These are phyloP conservation scores for Ophthalmolycus amberensis DNA, from an alignment of 2,113 vertebrate species.

Conservation along the genomic window DNA sequence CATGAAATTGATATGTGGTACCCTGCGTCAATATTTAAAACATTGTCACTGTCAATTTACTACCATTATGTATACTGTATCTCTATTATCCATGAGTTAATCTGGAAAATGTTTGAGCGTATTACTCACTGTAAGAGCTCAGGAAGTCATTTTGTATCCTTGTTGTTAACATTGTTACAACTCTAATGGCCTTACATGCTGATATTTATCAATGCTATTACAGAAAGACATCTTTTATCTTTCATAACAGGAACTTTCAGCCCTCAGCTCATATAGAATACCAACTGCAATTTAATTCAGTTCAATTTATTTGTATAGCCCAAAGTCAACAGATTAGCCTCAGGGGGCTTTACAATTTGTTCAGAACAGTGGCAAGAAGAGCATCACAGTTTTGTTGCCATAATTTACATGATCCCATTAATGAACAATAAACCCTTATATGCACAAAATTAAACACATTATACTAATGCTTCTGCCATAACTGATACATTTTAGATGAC, in stretches of 20 bases:
- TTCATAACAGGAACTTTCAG: background rate
- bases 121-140: background rate
- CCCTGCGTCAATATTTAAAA: background rate
- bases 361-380: background rate
- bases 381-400: background rate
- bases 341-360: background rate
- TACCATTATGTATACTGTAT: background rate
- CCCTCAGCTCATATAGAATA: background rate
- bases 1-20: background rate
- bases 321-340: background rate
- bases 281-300: background rate
- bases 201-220: background rate
- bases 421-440: background rate
- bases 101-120: background rate
- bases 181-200: too few relatives aligned
- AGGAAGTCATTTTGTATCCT: background rate
- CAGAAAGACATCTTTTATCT: background rate
- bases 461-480: background rate
- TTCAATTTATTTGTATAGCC: background rate
- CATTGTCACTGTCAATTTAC: background rate
- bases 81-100: background rate
- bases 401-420: background rate
- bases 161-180: background rate
- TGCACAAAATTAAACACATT: background rate
- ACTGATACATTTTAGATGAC: background rate